phyloP scores from a whole-genome alignment of 2,888 invertebrate species.

The Nymphalis polychloros region DNA sequence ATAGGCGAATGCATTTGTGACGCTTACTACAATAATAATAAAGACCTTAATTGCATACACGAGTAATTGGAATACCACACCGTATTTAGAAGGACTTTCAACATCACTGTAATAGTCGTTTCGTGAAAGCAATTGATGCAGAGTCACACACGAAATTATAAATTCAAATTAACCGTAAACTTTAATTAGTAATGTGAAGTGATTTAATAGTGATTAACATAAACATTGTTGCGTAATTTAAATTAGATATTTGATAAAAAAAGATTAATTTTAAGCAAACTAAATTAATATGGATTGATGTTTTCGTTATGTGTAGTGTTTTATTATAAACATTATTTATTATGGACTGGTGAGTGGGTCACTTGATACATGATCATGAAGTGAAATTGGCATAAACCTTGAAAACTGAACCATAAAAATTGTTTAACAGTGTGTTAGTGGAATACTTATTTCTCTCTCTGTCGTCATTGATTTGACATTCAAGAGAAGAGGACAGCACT shows the following conservation, averaged over 20 bases:
- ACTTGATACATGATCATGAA: no score
- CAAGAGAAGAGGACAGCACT: no score
- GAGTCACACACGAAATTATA: conserved; percentile 11
- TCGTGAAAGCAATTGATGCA: conserved; percentile 16
- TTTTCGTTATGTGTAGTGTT: no score
- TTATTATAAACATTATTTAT: no score
- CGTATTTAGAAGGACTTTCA: conserved; percentile 16
- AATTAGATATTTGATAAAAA: neutral
- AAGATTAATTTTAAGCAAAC: no score
- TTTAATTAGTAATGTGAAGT: conserved; percentile 9
- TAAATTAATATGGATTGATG: no score
- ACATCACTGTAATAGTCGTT: conserved; percentile 15
- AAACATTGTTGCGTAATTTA: neutral
- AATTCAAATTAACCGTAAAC: conserved; percentile 10
- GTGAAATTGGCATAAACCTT: no score
- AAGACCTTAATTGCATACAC: conserved; percentile 2
- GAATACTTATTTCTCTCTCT: no score
- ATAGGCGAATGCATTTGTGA: neutral
- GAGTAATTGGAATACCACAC: conserved; percentile 6
- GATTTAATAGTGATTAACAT: neutral
- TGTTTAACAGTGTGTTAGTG: no score
- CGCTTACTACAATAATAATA: neutral
- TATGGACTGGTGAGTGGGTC: no score
- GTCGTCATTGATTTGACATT: no score
- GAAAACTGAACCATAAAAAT: no score